phyloP scores from a whole-genome alignment of 2,797 vertebrate species.

The Enteromius unitaeniatus region DNA sequence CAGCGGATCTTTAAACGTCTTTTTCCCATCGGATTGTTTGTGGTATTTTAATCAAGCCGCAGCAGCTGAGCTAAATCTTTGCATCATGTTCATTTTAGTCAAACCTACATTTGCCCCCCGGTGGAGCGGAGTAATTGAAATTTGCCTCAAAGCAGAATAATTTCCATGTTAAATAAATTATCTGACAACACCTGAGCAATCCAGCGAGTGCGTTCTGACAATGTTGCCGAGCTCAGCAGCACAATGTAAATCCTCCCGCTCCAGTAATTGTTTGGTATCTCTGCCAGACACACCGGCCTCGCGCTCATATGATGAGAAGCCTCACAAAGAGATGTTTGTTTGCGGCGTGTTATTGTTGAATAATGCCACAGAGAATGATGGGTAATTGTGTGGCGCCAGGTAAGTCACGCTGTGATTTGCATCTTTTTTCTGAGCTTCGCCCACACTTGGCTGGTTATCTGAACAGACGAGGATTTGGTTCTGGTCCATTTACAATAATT shows the following conservation, averaged over 20 bases:
- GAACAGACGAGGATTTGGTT: conserved; percentile 11
- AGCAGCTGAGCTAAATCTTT: conserved; percentile 55
- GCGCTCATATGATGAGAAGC: conserved; percentile 44
- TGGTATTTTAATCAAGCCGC: conserved; percentile 50
- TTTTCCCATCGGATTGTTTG: conserved; percentile 46
- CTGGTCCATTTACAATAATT: conserved; percentile 13
- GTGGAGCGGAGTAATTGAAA: conserved; percentile 59
- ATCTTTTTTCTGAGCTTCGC: conserved; percentile 36
- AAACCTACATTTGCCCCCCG: conserved; percentile 46
- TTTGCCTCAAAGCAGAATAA: conserved; percentile 58
- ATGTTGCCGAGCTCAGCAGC: conserved; percentile 50
- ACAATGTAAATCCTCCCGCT: conserved; percentile 48
- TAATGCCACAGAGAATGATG: conserved; percentile 45
- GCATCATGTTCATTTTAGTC: conserved; percentile 55
- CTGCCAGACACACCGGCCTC: conserved; percentile 49
- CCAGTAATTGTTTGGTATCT: conserved; percentile 60
- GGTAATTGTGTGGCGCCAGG: conserved; percentile 50
- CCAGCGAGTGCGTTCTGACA: conserved; percentile 57
- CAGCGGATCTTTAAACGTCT: conserved; percentile 50
- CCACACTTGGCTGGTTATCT: conserved; percentile 17
- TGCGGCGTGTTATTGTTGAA: conserved; percentile 37
- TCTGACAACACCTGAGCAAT: conserved; percentile 62
- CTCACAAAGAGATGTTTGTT: conserved; percentile 55
- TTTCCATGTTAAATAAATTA: conserved; percentile 64
- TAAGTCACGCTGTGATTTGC: conserved; percentile 47